phyloP scores from a whole-genome alignment of 2,113 vertebrate genomes.

The Toxostoma redivivum region DNA sequence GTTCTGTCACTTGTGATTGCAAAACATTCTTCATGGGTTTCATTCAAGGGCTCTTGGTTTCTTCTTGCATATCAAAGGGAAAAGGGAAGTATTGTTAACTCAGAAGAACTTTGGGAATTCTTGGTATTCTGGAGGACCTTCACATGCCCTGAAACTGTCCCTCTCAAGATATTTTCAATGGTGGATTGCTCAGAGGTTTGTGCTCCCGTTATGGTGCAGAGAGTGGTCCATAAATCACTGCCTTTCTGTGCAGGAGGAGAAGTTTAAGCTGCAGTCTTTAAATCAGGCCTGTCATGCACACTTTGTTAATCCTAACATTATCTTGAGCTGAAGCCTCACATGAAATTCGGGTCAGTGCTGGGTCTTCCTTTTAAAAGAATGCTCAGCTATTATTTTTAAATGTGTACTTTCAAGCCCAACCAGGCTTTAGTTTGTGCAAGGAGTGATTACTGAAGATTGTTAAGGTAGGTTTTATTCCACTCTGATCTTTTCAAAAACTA shows the following conservation, averaged over 20 bases:
- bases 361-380: not conserved
- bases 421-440: not conserved
- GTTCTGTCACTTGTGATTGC: not conserved
- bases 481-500: not conserved
- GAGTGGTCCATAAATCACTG: not conserved
- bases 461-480: not conserved
- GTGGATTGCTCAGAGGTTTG: not conserved
- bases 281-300: not conserved
- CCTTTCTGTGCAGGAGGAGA: not conserved
- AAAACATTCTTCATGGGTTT: not conserved
- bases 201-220: not conserved
- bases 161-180: accelerated
- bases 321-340: not conserved
- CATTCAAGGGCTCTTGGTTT: not conserved
- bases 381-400: not conserved
- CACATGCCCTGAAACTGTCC: not conserved
- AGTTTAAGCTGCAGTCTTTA: not conserved
- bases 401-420: not conserved
- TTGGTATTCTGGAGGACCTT: not conserved
- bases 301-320: not conserved
- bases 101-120: not conserved
- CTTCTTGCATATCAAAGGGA: accelerated
- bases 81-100: accelerated
- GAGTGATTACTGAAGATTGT: not conserved
- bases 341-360: not conserved